Evolutionary conservation across 2,113 vertebrate genomes (phyloP), one percentile per base, ranked within the genome.

Genomic region (Illadopsis cleaveri): DNA sequence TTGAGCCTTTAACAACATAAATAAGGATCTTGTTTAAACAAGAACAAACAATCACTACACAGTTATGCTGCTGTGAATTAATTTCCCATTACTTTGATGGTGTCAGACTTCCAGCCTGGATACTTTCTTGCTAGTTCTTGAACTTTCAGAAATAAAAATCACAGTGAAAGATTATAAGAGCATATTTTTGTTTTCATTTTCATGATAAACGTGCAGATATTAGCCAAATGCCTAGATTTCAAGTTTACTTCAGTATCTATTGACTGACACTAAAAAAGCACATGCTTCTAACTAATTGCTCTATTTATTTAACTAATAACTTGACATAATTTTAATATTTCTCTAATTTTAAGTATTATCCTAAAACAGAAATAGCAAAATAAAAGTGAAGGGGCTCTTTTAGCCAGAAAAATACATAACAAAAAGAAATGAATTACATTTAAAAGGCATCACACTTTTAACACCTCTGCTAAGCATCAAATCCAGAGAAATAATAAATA

Each of bases 1-100:
- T 57, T 38, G 51, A 95, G 76, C 87, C 64, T 93, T 97, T 95
- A 97, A 88, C 90, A 94, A 25, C 79, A 78, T 69, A 97, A 97
- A 97, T 92, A 97, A 94, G 83, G 86, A 86, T 78, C 90, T 93
- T 97, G 96, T 96, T 97, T 96, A 96, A 96, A 96, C 93, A 95
- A 92, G 91, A 96, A 70, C 84, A 95, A 95, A 86, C 71, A 89
- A 80, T 95, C 93, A 62, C 60, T 44, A n/a, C 76, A 82, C 23
- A 57, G 33, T 86, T 93, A 57, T 83, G 82, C 57, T 93, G 78
- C 72, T 58, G 61, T 90, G 88, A 91, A 85, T 94, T 53, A 84
- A 89, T 89, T 92, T 93, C 64, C 51, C 65, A 64, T 94, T 83
- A 48, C 69, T 79, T 82, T 12, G 35, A 64, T 56, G 80, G n/a